Conservation (phyloP, 1,140 invertebrate genomes). For the Branchinecta lindahli region DNA sequence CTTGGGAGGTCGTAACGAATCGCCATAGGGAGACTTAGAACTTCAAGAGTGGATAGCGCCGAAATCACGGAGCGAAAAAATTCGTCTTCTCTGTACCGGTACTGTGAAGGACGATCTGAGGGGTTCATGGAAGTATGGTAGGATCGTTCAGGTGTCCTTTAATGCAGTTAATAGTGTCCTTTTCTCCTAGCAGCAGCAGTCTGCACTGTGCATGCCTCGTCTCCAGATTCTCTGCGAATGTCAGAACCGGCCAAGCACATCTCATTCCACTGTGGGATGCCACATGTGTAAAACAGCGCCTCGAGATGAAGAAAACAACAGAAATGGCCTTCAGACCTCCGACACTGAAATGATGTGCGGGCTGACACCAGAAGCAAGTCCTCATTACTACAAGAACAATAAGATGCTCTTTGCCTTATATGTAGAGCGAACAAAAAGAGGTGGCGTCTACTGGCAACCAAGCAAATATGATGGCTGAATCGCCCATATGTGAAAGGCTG, state of each 20-base stretch:
- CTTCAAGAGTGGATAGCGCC: too few species aligned
- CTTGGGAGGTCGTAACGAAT: too few species aligned
- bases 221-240: neutral
- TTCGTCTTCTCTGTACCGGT: too few species aligned
- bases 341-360: neutral
- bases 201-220: too few species aligned
- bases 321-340: neutral
- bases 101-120: too few species aligned
- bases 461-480: neutral
- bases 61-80: too few species aligned
- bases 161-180: too few species aligned
- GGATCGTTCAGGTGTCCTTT: too few species aligned
- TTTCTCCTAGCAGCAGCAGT: too few species aligned
- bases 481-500: neutral
- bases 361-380: neutral
- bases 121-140: too few species aligned
- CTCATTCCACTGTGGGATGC: neutral
- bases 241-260: conserved; percentile 2
- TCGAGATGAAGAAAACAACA: neutral
- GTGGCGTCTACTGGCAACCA: conserved; percentile 1
- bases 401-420: neutral
- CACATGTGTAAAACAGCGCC: neutral
- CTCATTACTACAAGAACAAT: neutral
- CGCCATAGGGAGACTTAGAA: too few species aligned
- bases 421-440: neutral